Conservation (phyloP, 2,113 vertebrate genomes). For the Scortum barcoo region DNA sequence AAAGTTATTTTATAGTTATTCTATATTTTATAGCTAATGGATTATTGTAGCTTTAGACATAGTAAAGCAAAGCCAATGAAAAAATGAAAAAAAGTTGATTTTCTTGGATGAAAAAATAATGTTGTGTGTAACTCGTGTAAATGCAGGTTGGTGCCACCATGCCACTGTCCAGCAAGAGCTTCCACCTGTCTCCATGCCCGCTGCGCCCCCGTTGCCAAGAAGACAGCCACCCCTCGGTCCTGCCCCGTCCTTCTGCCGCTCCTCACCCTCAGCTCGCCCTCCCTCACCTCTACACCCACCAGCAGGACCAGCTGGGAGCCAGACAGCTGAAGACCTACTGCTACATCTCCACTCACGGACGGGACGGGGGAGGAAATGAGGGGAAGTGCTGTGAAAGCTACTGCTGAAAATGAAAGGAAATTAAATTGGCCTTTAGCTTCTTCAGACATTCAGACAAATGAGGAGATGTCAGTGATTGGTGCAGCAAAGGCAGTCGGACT, state of each 20-base stretch:
- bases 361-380: background rate
- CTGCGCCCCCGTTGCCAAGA: background rate
- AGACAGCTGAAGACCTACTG: background rate
- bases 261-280: background rate
- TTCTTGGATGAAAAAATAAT: background rate
- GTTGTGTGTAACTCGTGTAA: background rate
- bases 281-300: background rate
- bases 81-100: too few species aligned
- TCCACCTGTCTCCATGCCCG: background rate
- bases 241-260: too few species aligned
- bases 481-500: too few species aligned
- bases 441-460: background rate
- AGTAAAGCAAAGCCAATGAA: background rate
- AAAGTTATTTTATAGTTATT: too few species aligned
- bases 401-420: constrained; percentile 7
- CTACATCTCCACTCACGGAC: background rate
- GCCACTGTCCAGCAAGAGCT: background rate
- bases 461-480: background rate
- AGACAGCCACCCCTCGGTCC: background rate
- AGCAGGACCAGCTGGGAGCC: constrained; percentile 21
- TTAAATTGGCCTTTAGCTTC: background rate
- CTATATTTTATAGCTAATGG: too few species aligned
- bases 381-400: background rate
- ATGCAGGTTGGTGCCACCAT: constrained; percentile 6
- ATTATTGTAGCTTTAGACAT: too few species aligned